Base-by-base conservation (phyloP, 2,797 vertebrate genomes). In the Hoplostethus atlanticus region DNA sequence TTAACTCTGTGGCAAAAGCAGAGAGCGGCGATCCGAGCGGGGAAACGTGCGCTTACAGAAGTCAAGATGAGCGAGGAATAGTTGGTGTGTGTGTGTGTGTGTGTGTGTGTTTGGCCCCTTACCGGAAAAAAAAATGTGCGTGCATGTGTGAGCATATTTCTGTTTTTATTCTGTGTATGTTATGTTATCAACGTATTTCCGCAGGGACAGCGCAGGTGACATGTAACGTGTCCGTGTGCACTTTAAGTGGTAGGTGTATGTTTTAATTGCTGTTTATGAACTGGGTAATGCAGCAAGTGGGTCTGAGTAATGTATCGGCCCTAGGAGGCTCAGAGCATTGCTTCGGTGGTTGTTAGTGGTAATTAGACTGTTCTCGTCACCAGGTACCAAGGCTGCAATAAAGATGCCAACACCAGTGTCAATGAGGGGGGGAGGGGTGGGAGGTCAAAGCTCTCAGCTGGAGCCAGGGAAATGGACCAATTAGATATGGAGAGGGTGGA, bases 1-100 rank as follows among this genome's bases (percentile, higher is more conserved):
- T 84, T 79, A 85, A 89, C 76, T 84, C 71, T 70, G 83, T 71
- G 76, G 71, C 68, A 73, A 67, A 76, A 81, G 71, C 76, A 40
- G 64, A 63, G 69, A 73, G 21, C 46, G 51, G 80, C 89, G 90
- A 91, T 89, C 80, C 83, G 66, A 55, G 79, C 8, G 30, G 79
- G 46, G 78, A 78, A 86, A 83, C 76, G 21, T 73, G 64, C 44
- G 15, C 61, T 52, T 73, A 80, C 71, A 75, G 73, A 77, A 77
- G 75, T 55, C 38, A 63, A 16, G 34, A 28, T 63, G 46, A 64
- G 15, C 4, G 66, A n/a, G 57, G 47, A n/a, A 17, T 10, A 36
- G 48, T 21, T 52, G 62, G 28, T 17, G 53, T 56, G 59, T 31
- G 13, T 34, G 42, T 17, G 53, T 56, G 59, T 31, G 13, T 34